Evolutionary conservation across 2,797 vertebrate genomes (phyloP).

Genomic region (Galagoides demidoff): DNA sequence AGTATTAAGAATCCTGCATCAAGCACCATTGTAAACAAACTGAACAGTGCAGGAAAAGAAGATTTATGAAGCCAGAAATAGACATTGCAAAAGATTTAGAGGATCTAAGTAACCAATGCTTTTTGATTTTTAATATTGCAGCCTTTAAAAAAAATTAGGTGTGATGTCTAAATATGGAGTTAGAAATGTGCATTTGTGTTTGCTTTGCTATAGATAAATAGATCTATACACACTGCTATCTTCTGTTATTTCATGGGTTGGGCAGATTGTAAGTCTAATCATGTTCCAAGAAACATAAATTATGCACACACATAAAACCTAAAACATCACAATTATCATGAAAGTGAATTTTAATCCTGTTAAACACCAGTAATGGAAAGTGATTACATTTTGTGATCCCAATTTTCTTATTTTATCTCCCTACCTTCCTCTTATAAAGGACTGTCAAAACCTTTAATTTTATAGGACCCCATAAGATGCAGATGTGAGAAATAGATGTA

Average conservation of each 20-base stretch:
- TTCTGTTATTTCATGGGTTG: conserved; percentile 25
- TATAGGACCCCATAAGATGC: background rate
- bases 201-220: conserved; percentile 21
- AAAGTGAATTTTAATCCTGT: conserved; percentile 41
- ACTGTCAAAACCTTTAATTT: conserved; percentile 1
- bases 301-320: conserved; percentile 51
- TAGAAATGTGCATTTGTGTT: conserved; percentile 11
- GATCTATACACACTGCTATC: background rate
- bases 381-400: conserved; percentile 49
- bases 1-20: conserved; percentile 8
- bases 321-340: conserved; percentile 51
- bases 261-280: conserved; percentile 57
- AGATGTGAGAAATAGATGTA: background rate
- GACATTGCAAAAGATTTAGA: background rate
- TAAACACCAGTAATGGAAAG: conserved; percentile 30
- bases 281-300: conserved; percentile 46
- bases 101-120: background rate
- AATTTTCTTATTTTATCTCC: conserved; percentile 59
- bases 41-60: conserved; percentile 24
- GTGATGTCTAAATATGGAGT: conserved; percentile 17
- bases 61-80: conserved; percentile 9
- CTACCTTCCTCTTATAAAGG: background rate
- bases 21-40: conserved; percentile 24
- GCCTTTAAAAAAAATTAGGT: background rate
- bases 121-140: background rate